Evolutionary conservation across 2,113 vertebrate species (phyloP), one percentile per base, ranked within the genome.

Genomic region (Chaenocephalus aceratus): DNA sequence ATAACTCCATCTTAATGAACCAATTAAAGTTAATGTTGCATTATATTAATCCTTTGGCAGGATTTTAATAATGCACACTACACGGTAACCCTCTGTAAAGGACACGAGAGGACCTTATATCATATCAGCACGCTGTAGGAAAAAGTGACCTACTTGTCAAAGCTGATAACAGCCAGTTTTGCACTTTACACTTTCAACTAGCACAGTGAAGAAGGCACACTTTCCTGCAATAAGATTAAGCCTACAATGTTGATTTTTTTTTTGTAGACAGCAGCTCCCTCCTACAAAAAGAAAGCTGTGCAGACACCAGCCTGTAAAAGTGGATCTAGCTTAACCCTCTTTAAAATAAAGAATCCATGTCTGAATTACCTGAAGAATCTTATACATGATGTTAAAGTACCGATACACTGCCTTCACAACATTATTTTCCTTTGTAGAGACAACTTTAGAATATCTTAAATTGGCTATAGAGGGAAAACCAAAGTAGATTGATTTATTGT

Each of bases 161-260:
- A 60, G 18, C 48, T 53, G 71, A 73, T 73, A 73, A 73, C 9
- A 1, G 69, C 30, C n/a, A 16, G 41, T 21, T 41, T 14, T 41
- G 18, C 18, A 4, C 15, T 34, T 30, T 44, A 48, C 30, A 53
- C 68, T 45, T 56, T 3, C 36, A 57, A 11, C 11, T 21, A 21
- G 18, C 36, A 10, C 36, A 41, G 36, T 30, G 30, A 21, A n/a
- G 18, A 12, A 10, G 68, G 56, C 34, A 56, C 3, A 11, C 5
- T 5, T 15, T 7, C 11, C 21, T 16, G n/a, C 18, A 61, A 36
- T 9, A 10, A 10, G 18, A n/a, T 49, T 26, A 30, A 30, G 30
- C 30, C 30, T 30, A 30, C 30, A 30, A 30, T 30, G 30, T 4
- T 4, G 30, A 30, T 30, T 30, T 30, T 30, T 30, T 30, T 26